Percentiles rank a stretch among this genome's conserved stretches.
phyloP scores from a whole-genome alignment of 2,888 invertebrate genomes.

The Lepidocyrtinus sp. region DNA sequence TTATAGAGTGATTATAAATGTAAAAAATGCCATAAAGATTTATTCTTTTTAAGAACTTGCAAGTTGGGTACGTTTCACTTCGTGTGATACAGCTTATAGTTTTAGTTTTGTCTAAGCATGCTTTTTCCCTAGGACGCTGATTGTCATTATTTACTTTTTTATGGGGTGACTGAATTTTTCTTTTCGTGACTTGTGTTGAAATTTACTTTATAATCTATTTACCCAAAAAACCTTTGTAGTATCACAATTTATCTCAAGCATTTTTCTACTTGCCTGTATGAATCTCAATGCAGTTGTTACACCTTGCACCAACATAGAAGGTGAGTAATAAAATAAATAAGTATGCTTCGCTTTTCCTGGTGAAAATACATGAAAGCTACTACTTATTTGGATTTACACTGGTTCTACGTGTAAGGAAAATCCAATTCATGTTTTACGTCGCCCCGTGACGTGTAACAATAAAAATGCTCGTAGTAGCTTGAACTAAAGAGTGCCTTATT shows the following conservation, averaged over 20 bases:
- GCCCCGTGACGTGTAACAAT: slow-evolving; percentile 5
- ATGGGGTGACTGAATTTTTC: slow-evolving; percentile 27
- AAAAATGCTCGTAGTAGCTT: neutral
- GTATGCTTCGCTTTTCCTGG: too few relatives aligned
- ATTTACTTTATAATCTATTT: slow-evolving; percentile 50
- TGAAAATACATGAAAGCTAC: neutral
- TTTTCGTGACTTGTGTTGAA: slow-evolving; percentile 45
- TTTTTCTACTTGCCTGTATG: neutral
- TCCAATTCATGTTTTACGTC: neutral
- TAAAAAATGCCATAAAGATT: neutral
- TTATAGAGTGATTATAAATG: slow-evolving; percentile 3
- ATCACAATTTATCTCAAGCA: slow-evolving; percentile 11
- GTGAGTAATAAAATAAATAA: slow-evolving; percentile 12
- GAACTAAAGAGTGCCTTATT: too few relatives aligned
- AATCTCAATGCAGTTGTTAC: slow-evolving; percentile 4
- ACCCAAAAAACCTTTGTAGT: slow-evolving; percentile 30
- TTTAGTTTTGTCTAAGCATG: neutral
- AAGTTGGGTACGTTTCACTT: neutral
- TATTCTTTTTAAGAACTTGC: too few relatives aligned
- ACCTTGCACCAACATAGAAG: neutral
- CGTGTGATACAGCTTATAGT: neutral
- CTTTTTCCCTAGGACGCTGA: slow-evolving; percentile 17
- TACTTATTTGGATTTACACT: neutral
- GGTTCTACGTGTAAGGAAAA: neutral
- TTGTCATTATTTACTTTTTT: slow-evolving; percentile 44